Evolutionary conservation across 1,140 invertebrate genomes (phyloP).

Genomic region (Drosophila quadrilineata): DNA sequence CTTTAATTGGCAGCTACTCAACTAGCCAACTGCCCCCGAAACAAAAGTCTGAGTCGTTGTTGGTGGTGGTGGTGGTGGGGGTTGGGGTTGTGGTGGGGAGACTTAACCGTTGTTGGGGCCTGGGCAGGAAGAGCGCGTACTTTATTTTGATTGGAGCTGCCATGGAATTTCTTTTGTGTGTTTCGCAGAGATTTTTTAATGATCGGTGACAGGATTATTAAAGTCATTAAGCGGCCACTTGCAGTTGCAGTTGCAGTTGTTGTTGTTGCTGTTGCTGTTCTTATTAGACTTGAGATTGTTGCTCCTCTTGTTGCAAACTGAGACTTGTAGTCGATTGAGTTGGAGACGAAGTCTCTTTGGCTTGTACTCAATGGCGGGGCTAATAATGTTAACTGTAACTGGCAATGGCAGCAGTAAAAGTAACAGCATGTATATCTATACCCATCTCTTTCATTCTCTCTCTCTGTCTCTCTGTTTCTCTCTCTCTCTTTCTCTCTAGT

Average conservation of each 20-base stretch:
- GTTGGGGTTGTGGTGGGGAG: not conserved
- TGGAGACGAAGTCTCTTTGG: no score
- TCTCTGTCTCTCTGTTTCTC: not conserved
- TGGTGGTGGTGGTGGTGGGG: no score
- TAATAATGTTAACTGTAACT: constrained; percentile 76
- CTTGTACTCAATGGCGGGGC: constrained; percentile 26
- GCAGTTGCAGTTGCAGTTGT: constrained; percentile 24
- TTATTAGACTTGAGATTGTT: constrained; percentile 23
- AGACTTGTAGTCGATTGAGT: no score
- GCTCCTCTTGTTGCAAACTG: constrained; percentile 14
- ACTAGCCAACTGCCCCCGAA: constrained; percentile 9
- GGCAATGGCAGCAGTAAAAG: constrained; percentile 60
- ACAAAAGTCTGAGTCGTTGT: not conserved
- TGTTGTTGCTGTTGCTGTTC: constrained; percentile 16
- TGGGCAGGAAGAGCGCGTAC: constrained; percentile 72
- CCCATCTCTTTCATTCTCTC: not conserved
- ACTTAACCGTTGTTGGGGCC: not conserved
- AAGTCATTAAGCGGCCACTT: constrained; percentile 69
- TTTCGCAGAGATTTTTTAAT: constrained; percentile 75
- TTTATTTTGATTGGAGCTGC: constrained; percentile 80
- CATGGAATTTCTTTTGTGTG: constrained; percentile 79
- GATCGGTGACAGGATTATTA: constrained; percentile 80
- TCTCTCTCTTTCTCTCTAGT: not conserved
- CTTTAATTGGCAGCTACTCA: constrained; percentile 43
- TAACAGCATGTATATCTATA: no score